Conservation (phyloP, 2,888 invertebrate genomes). For the Nymphalis urticae region DNA sequence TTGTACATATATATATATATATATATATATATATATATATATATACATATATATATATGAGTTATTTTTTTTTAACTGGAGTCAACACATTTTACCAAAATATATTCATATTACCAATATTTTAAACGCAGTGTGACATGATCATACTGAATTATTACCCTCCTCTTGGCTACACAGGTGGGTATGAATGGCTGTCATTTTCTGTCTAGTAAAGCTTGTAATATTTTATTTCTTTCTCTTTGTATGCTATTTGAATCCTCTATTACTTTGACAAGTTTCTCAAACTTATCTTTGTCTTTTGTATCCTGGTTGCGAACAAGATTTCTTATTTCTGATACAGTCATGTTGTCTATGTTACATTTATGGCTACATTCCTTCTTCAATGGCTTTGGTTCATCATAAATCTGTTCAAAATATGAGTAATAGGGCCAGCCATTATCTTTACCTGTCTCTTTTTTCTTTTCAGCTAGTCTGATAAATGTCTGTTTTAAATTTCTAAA, state of each 20-base stretch:
- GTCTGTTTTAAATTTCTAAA: slow-evolving; percentile 75
- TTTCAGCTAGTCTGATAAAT: slow-evolving; percentile 65
- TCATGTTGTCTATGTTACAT: slow-evolving; percentile 47
- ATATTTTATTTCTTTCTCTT: slow-evolving; percentile 67
- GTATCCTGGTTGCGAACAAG: slow-evolving; percentile 51
- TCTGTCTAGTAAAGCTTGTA: slow-evolving; percentile 61
- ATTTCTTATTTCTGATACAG: slow-evolving; percentile 55
- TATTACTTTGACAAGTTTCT: slow-evolving; percentile 57
- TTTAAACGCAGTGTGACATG: background rate
- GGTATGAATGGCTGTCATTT: slow-evolving; percentile 37
- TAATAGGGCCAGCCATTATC: slow-evolving; percentile 69
- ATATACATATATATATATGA: no score
- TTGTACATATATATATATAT: no score
- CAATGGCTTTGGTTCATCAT: slow-evolving; percentile 45
- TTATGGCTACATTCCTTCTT: slow-evolving; percentile 37
- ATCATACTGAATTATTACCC: background rate
- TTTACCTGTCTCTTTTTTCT: slow-evolving; percentile 56
- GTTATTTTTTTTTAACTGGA: no score
- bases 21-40: no score
- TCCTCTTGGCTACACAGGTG: background rate
- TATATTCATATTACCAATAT: background rate
- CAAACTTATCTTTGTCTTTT: slow-evolving; percentile 59
- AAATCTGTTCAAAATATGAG: slow-evolving; percentile 68
- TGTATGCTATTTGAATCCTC: slow-evolving; percentile 71
- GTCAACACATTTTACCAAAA: no score